phyloP scores from a whole-genome alignment of 2,888 invertebrate genomes.

The Drosophila neonasuta region DNA sequence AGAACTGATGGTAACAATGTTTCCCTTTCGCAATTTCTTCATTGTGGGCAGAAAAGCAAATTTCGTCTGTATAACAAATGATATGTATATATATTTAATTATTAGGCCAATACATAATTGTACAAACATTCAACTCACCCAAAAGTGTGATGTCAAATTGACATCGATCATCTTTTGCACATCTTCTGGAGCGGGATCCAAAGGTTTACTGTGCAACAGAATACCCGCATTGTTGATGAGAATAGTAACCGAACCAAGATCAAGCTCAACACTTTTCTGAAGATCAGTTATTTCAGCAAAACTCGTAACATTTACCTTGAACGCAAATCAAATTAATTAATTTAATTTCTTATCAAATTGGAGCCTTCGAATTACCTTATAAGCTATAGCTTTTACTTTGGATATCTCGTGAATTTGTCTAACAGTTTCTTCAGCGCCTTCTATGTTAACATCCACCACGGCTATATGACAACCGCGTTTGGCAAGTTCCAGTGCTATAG shows the following conservation, averaged over 20 bases:
- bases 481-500: conserved; percentile 78
- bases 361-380: conserved; percentile 52
- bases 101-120: too few relatives aligned
- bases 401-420: conserved; percentile 51
- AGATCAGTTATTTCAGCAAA: conserved; percentile 62
- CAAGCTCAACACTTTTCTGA: conserved; percentile 58
- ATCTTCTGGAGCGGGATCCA: conserved; percentile 69
- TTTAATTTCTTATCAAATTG: neutral
- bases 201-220: conserved; percentile 51
- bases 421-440: conserved; percentile 68
- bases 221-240: conserved; percentile 82
- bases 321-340: neutral
- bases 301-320: conserved; percentile 72
- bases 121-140: conserved; percentile 72
- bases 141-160: conserved; percentile 81
- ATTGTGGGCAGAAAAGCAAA: conserved; percentile 80
- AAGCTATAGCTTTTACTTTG: conserved; percentile 69
- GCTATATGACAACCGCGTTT: conserved; percentile 78
- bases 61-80: conserved; percentile 68
- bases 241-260: conserved; percentile 80
- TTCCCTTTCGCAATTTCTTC: conserved; percentile 77
- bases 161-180: conserved; percentile 80
- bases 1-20: conserved; percentile 81
- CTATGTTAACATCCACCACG: conserved; percentile 72
- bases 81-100: too few relatives aligned